These are phyloP conservation scores for Platysteira castanea DNA, from an alignment of 2,113 vertebrate genomes.

Conservation along the genomic window DNA sequence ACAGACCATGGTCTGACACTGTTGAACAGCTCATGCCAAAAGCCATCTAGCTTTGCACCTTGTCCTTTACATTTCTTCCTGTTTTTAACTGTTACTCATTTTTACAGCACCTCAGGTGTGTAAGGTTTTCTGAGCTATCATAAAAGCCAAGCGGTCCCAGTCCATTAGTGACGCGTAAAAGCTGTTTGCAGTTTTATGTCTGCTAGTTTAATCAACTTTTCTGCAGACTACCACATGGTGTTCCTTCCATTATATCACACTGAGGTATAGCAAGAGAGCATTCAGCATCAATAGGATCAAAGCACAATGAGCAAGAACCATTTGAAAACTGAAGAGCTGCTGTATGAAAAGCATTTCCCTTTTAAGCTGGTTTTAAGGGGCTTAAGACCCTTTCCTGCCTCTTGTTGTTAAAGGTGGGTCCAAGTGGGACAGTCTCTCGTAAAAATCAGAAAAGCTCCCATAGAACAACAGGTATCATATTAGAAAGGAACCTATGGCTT, in stretches of 20 bases:
- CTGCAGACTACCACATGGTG: conserved; percentile 30
- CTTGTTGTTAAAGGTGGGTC: not conserved
- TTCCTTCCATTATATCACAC: conserved; percentile 42
- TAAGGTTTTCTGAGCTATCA: conserved; percentile 38
- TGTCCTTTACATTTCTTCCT: conserved; percentile 49
- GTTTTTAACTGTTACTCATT: conserved; percentile 58
- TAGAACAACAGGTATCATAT: not conserved
- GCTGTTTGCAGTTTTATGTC: conserved; percentile 58
- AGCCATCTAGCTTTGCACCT: conserved; percentile 23
- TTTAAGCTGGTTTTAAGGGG: not conserved
- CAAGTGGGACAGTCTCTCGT: not conserved
- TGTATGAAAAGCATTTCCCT: conserved; percentile 49
- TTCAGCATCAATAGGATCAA: conserved; percentile 6
- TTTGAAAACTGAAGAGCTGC: conserved; percentile 19
- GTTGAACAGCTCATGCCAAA: conserved; percentile 15
- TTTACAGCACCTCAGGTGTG: conserved; percentile 57
- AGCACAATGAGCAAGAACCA: not conserved
- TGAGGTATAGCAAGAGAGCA: conserved; percentile 42
- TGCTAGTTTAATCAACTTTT: conserved; percentile 61
- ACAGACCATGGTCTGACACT: not conserved
- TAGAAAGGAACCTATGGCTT: not conserved
- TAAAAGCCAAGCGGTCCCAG: conserved; percentile 43
- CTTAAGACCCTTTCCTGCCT: not conserved
- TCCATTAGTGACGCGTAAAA: conserved; percentile 54
- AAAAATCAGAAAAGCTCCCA: not conserved